These are phyloP conservation scores for Habrosyne pyritoides DNA, from an alignment of 2,888 invertebrate species.

Conservation along the genomic window DNA sequence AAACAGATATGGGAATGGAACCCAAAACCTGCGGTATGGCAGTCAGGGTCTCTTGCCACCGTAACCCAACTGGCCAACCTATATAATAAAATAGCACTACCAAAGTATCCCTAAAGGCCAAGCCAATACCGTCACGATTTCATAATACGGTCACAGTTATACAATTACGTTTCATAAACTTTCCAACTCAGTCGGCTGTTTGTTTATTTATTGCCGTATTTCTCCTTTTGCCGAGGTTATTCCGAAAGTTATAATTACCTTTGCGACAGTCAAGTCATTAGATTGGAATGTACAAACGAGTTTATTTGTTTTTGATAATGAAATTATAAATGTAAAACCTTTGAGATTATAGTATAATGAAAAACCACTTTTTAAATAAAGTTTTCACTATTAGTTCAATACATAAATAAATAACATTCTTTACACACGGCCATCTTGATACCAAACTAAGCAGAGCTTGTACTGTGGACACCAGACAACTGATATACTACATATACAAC, in stretches of 20 bases:
- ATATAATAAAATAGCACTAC: no score
- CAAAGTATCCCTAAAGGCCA: conserved; percentile 21
- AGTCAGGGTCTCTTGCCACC: no score
- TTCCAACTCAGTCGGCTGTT: conserved; percentile 26
- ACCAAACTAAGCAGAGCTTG: no score
- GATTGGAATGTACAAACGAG: conserved; percentile 11
- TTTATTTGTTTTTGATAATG: background rate
- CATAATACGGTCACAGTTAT: conserved; percentile 25
- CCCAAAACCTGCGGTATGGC: no score
- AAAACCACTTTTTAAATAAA: background rate
- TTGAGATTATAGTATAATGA: background rate
- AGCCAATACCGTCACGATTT: conserved; percentile 17
- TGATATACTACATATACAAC: no score
- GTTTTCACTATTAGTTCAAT: no score
- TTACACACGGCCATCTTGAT: no score
- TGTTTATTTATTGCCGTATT: conserved; percentile 42
- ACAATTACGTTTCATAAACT: conserved; percentile 36
- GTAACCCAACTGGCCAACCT: no score
- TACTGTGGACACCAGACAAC: background rate
- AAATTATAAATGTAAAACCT: conserved; percentile 9
- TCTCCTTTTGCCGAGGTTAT: conserved; percentile 28
- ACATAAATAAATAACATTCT: no score
- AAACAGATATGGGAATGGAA: no score
- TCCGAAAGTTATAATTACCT: conserved; percentile 45
- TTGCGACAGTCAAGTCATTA: conserved; percentile 31